Base-by-base conservation (phyloP, 2,888 invertebrate species). In the Fabriciana adippe region DNA sequence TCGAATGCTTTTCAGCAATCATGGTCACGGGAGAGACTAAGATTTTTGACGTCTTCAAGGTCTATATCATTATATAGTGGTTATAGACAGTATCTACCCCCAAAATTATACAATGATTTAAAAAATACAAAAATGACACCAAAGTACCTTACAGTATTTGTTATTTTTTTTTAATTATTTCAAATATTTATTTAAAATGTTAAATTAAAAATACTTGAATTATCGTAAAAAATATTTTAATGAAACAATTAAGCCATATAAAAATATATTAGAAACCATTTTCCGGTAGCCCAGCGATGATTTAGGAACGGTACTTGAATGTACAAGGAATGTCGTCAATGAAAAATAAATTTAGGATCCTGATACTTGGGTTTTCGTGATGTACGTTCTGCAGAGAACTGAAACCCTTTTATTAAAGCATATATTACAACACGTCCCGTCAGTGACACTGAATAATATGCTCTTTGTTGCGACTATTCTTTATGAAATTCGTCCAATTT, bases 331-430 rank as follows among this genome's bases (percentile, higher is more conserved):
- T 73, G 79, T 79, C 85, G 83, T 78, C 89, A 84, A 90, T 88
- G 89, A 89, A 89, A 89, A 90, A 90, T 88, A 90, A 89, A 90
- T 90, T 85, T 87, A 85, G 89, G 87, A 87, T 89, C 88, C 89
- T 88, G 90, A 90, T 89, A 90, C 87, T 87, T 78, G 88, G 87
- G 85, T 83, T 84, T 87, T 82, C 74, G 85, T 89, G 89, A 90
- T 88, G 82, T 89, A 91, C 87, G 88, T 85, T 83, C 84, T 85
- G 86, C 86, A 82, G 87, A 83, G 87, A 89, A 87, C 89, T 89
- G 89, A 87, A 90, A 90, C 89, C 90, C 90, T 92, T 92, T 92
- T 92, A 92, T 92, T 92, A 92, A 92, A 90, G 89, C 92, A 92
- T 92, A 92, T 90, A 92, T 92, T 91, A 91, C 81, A 83, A 85